Evolutionary conservation across 2,113 vertebrate genomes (phyloP).

Genomic region (Nothobranchius kuhntae): DNA sequence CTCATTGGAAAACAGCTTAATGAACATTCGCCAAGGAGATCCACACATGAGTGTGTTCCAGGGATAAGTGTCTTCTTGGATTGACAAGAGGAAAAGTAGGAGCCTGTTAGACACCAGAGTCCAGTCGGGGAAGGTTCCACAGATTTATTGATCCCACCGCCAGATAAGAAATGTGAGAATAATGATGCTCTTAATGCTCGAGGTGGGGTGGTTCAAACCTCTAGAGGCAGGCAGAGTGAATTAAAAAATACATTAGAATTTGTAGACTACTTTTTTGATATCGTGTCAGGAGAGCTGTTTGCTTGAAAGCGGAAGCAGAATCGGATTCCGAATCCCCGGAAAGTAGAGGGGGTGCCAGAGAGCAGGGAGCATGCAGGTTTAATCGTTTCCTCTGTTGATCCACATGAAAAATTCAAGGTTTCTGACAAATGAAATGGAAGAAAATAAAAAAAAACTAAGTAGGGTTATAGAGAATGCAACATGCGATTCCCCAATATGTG

Average conservation of each 20-base stretch:
- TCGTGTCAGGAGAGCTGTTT: neutral
- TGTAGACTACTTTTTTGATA: slow-evolving; percentile 45
- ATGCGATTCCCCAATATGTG: neutral
- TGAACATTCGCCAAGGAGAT: slow-evolving; percentile 72
- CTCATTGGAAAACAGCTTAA: slow-evolving; percentile 80
- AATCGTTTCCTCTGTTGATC: neutral
- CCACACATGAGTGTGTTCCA: slow-evolving; percentile 69
- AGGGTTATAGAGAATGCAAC: neutral
- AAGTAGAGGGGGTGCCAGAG: too few relatives aligned
- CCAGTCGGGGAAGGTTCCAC: slow-evolving; percentile 57
- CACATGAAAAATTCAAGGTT: neutral
- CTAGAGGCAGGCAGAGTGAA: slow-evolving; percentile 29
- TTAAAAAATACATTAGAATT: slow-evolving; percentile 47
- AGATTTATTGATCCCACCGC: slow-evolving; percentile 77
- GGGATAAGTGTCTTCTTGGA: slow-evolving; percentile 73
- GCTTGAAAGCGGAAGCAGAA: too few relatives aligned
- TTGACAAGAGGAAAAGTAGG: slow-evolving; percentile 67
- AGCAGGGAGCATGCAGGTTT: too few relatives aligned
- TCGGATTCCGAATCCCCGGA: too few relatives aligned
- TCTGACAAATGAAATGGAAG: neutral
- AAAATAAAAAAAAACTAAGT: neutral
- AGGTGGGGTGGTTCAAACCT: slow-evolving; percentile 39
- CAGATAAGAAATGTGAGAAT: slow-evolving; percentile 73
- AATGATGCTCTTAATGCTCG: slow-evolving; percentile 64
- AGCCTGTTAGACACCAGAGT: slow-evolving; percentile 60